Conservation (phyloP, 2,797 vertebrate genomes). For the Danio kyathit region DNA sequence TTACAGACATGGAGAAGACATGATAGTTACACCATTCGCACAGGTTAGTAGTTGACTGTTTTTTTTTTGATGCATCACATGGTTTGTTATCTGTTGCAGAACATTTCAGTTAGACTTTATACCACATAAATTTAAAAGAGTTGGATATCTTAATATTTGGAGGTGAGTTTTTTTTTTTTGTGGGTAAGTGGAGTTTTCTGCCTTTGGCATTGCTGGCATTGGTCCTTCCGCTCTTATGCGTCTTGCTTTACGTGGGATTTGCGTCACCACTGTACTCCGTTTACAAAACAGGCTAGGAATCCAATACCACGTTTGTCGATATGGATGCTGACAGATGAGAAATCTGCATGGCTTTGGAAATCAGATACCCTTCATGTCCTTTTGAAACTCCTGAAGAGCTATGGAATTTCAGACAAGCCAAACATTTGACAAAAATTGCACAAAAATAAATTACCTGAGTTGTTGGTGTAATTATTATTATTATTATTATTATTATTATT, state of each 20-base stretch:
- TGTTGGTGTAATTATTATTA: no score
- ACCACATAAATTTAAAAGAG: slow-evolving; percentile 6
- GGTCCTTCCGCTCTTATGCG: slow-evolving; percentile 25
- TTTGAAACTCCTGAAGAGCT: slow-evolving; percentile 66
- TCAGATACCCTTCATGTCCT: slow-evolving; percentile 65
- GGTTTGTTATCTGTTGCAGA: slow-evolving; percentile 3
- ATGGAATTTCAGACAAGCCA: slow-evolving; percentile 63
- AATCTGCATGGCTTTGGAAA: slow-evolving; percentile 64
- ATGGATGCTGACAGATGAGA: slow-evolving; percentile 65
- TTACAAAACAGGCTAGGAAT: slow-evolving; percentile 72
- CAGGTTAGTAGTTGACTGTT: slow-evolving; percentile 81
- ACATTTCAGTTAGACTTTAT: background rate
- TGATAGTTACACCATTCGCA: slow-evolving; percentile 95
- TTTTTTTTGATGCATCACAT: slow-evolving; percentile 4
- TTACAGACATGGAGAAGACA: slow-evolving; percentile 92
- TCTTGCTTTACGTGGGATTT: slow-evolving; percentile 66
- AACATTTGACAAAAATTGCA: slow-evolving; percentile 45
- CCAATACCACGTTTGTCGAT: slow-evolving; percentile 69
- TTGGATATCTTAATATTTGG: slow-evolving; percentile 26
- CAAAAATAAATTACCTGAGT: no score
- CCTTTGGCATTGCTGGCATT: slow-evolving; percentile 42
- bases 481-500: no score
- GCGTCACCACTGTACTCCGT: slow-evolving; percentile 72
- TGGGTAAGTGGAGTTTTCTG: slow-evolving; percentile 53
- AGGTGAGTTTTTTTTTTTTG: background rate